Percentiles rank a stretch among this genome's conserved stretches.
Evolutionary conservation across 2,113 vertebrate species (phyloP).

Genomic region (Scolopax mira): DNA sequence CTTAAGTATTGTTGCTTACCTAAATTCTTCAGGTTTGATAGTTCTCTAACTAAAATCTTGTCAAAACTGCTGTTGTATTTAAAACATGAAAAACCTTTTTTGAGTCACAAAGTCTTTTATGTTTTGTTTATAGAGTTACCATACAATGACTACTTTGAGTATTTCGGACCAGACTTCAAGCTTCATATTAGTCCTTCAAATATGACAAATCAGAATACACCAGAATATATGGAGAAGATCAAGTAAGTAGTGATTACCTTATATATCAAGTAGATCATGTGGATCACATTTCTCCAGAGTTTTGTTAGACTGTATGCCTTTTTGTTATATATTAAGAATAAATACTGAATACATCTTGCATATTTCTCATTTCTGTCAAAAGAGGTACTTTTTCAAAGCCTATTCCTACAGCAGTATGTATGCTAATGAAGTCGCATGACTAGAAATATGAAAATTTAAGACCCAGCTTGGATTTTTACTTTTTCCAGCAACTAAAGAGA

Average conservation of each 20-base stretch:
- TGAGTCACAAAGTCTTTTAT: neutral
- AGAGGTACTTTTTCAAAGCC: neutral
- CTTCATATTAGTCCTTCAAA: conserved; percentile 87
- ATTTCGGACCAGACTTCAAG: conserved; percentile 87
- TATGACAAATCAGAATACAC: conserved; percentile 87
- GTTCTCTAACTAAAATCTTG: neutral
- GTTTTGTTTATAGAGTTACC: conserved; percentile 74
- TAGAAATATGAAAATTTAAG: neutral
- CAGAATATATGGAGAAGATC: conserved; percentile 87
- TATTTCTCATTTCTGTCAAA: neutral
- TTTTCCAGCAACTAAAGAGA: neutral
- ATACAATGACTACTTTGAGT: conserved; percentile 87
- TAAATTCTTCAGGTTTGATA: neutral
- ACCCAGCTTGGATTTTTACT: neutral
- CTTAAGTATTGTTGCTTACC: neutral
- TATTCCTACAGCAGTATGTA: neutral
- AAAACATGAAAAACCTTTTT: neutral
- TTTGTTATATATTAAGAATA: neutral
- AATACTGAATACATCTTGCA: neutral
- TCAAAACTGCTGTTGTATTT: neutral
- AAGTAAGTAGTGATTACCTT: conserved; percentile 75
- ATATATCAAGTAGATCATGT: neutral
- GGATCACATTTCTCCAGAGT: neutral
- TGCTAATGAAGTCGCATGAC: neutral
- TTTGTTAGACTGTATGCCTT: neutral